Evolutionary conservation across 2,113 vertebrate species (phyloP).

Genomic region (Bos taurus): DNA sequence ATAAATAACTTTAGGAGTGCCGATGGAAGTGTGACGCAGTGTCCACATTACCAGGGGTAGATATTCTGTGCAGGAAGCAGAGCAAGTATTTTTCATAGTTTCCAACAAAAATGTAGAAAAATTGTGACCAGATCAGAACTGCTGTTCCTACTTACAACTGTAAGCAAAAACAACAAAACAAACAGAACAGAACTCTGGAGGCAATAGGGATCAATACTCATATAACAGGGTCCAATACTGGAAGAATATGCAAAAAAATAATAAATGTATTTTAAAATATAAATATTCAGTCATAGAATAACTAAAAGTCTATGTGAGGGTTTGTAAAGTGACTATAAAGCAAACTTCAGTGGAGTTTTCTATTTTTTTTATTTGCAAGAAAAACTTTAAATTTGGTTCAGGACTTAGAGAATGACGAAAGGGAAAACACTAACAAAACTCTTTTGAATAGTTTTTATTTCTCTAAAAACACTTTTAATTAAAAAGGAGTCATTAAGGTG

Average conservation of each 20-base stretch:
- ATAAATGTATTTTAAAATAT: neutral
- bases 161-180: neutral
- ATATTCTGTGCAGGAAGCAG: neutral
- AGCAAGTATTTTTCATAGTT: neutral
- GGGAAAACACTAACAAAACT: neutral
- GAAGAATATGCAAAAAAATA: neutral
- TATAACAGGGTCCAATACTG: neutral
- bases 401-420: neutral
- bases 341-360: neutral
- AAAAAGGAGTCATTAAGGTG: neutral
- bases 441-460: neutral
- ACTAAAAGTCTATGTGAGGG: neutral
- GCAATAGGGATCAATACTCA: neutral
- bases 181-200: neutral
- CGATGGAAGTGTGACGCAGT: neutral
- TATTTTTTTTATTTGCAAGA: neutral
- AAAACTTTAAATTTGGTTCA: neutral
- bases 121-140: neutral
- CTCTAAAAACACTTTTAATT: neutral
- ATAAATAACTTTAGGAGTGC: neutral
- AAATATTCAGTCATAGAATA: neutral
- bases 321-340: neutral
- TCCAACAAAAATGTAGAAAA: neutral
- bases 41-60: neutral
- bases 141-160: neutral